Percentiles rank a stretch among this genome's conserved stretches.
phyloP scores from a whole-genome alignment of 2,797 vertebrate genomes.

The Chelonia mydas region DNA sequence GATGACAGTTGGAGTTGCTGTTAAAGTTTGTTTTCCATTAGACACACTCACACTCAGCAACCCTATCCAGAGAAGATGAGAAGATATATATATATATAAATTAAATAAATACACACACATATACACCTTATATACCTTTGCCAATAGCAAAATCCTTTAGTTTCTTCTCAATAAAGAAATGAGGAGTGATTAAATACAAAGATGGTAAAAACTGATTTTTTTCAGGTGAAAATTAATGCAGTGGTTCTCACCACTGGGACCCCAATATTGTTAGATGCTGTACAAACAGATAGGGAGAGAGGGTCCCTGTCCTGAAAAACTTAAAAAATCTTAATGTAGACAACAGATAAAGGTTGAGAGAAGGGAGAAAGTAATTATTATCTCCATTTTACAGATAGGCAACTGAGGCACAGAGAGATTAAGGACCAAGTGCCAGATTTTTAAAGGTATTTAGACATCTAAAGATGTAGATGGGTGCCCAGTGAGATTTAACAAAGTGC shows the following conservation, averaged over 20 bases:
- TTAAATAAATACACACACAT: too few species aligned
- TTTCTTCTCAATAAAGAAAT: background rate
- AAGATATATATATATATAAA: background rate
- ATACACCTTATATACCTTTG: background rate
- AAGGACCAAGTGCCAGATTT: background rate
- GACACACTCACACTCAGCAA: background rate
- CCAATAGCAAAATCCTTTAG: background rate
- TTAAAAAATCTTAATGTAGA: background rate
- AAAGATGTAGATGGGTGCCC: background rate
- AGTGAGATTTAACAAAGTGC: background rate
- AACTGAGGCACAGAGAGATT: fast-evolving
- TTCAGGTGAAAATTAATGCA: background rate
- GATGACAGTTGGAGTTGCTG: background rate
- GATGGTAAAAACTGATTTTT: background rate
- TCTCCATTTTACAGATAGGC: fast-evolving
- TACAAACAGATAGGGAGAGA: background rate
- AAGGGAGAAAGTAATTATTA: fast-evolving
- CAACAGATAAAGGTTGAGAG: background rate
- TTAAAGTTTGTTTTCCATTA: background rate
- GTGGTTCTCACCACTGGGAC: background rate
- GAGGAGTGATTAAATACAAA: background rate
- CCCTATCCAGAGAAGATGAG: background rate
- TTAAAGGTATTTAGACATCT: background rate
- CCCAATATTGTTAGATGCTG: background rate
- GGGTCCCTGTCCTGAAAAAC: fast-evolving